These are phyloP conservation scores for Periophthalmodon schlosseri DNA, from an alignment of 2,113 vertebrate species.

Conservation along the genomic window DNA sequence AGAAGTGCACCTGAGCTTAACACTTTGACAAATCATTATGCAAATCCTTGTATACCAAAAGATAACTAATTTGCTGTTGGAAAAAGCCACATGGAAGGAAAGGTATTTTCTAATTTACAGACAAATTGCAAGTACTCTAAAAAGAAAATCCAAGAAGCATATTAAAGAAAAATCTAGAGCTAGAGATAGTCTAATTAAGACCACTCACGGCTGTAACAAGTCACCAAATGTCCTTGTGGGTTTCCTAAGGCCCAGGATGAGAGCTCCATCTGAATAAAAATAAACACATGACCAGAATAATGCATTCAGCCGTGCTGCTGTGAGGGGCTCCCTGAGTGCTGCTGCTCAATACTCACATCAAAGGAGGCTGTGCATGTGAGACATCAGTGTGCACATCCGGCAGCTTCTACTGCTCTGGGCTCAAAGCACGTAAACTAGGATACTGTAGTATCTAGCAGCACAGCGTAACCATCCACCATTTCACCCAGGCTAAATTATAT, in stretches of 20 bases:
- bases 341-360: slow-evolving; percentile 58
- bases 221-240: slow-evolving; percentile 57
- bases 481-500: slow-evolving; percentile 13
- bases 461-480: slow-evolving; percentile 22
- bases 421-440: slow-evolving; percentile 32
- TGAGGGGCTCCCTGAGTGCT: slow-evolving; percentile 46
- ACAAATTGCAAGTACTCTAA: not conserved
- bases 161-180: slow-evolving; percentile 18
- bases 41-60: not conserved
- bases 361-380: slow-evolving; percentile 35
- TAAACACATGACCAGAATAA: slow-evolving; percentile 62
- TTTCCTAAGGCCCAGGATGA: slow-evolving; percentile 18
- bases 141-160: slow-evolving; percentile 33
- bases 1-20: not conserved
- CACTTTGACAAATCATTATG: not conserved
- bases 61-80: not conserved
- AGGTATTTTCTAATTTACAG: not conserved
- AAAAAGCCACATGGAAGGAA: not conserved
- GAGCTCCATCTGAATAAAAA: slow-evolving; percentile 50
- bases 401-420: slow-evolving; percentile 22
- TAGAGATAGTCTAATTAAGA: slow-evolving; percentile 58
- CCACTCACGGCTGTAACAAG: slow-evolving; percentile 25
- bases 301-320: slow-evolving; percentile 50
- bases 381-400: slow-evolving; percentile 10
- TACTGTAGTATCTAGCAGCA: slow-evolving; percentile 48